Conservation (phyloP, 37 sponge, comb jelly and placozoan genomes). For the Dysidea cf. avara region DNA sequence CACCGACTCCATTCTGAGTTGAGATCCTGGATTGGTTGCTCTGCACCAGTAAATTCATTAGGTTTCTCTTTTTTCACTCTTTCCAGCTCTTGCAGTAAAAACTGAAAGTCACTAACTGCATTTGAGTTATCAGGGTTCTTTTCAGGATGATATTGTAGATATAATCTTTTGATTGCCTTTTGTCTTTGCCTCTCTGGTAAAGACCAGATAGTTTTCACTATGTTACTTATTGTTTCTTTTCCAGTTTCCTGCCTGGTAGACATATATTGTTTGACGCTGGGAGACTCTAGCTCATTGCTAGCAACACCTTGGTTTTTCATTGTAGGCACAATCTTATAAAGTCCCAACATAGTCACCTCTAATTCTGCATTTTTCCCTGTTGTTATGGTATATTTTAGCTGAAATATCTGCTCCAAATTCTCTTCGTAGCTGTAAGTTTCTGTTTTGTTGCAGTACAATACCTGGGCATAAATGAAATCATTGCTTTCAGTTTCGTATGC, state of each 20-base stretch:
- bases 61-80: not conserved
- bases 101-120: conserved; percentile 51
- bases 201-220: conserved; percentile 44
- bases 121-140: no score
- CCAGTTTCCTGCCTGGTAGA: not conserved
- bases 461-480: no score
- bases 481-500: no score
- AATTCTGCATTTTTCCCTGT: no score
- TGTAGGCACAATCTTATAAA: no score
- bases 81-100: conserved; percentile 30
- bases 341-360: no score
- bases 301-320: not conserved
- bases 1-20: no score
- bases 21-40: not conserved
- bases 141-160: conserved; percentile 60
- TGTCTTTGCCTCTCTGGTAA: conserved; percentile 4
- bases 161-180: conserved; percentile 41
- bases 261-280: not conserved
- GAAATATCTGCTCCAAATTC: not conserved
- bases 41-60: conserved; percentile 29
- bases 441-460: no score
- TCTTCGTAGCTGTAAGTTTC: not conserved
- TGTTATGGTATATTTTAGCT: no score
- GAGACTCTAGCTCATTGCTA: not conserved
- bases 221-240: conserved; percentile 4